Base-by-base conservation (phyloP, 2,113 vertebrate species). In the Tachysurus fulvidraco region DNA sequence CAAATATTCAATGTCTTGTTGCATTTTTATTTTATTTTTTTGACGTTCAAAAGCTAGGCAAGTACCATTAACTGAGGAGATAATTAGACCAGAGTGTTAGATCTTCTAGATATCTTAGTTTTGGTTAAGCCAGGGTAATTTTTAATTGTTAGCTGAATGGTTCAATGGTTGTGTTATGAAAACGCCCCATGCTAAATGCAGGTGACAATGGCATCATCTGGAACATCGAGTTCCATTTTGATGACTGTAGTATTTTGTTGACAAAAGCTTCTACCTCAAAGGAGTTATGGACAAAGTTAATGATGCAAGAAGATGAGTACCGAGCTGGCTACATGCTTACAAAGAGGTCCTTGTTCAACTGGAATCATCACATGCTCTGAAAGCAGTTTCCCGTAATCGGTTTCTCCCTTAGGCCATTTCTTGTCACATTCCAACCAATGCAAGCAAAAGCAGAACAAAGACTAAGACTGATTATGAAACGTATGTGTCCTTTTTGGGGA, bases 391-490 rank as follows among this genome's bases (percentile, higher is more conserved):
- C 25, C 55, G 23, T 81, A 67, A 83, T 65, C 64, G 16, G 62
- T 73, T 84, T 81, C 78, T 78, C 65, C 83, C 67, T 65, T n/a
- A 84, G 83, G 83, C 83, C 30, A 62, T 84, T 71, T 55, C 83
- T 71, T 57, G 83, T 73, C 83, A 84, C 83, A 84, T 55, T 84
- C 69, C 52, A 59, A 84, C 60, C 55, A 74, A 84, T 57, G 54
- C 69, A n/a, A 74, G 83, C 69, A 74, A 41, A 52, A 74, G 21
- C 1, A 44, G 83, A 84, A 73, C 65, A 73, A 73, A 69, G 54
- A 28, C 78, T 60, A 55, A 17, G 30, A 73, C 50, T 59, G 69
- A 60, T 84, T 74, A 74, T n/a, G 54, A 44, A 83, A 83, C 82
- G 25, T 44, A 36, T 28, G 83, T 57, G 54, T 81, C 55, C 78